Conservation (phyloP, 2,888 invertebrate genomes). For the Labia minor region DNA sequence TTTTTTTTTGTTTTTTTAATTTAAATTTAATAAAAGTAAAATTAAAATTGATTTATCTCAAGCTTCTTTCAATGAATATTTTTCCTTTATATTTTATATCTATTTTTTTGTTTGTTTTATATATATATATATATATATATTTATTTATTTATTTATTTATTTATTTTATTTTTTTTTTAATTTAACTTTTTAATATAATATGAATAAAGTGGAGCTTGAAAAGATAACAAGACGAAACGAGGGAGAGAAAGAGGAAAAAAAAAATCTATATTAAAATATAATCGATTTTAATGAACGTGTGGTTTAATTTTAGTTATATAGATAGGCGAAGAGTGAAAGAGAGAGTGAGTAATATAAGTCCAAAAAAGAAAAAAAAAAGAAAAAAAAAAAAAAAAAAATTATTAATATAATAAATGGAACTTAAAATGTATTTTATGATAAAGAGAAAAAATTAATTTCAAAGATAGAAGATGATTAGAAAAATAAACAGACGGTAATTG, state of each 20-base stretch:
- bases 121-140: no score
- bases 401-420: neutral
- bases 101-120: no score
- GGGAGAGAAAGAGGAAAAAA: neutral
- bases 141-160: no score
- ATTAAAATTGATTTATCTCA: neutral
- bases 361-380: no score
- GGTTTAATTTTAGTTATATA: neutral
- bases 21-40: neutral
- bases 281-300: neutral
- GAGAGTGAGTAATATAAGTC: no score
- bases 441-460: neutral
- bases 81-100: neutral
- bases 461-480: neutral
- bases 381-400: neutral
- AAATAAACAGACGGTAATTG: neutral
- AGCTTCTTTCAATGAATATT: neutral
- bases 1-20: neutral
- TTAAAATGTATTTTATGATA: conserved; percentile 4
- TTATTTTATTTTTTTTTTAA: neutral
- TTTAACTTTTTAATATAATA: neutral
- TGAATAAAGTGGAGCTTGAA: conserved; percentile 1
- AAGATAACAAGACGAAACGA: neutral
- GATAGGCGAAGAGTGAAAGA: neutral
- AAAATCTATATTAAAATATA: conserved; percentile 5